These are phyloP conservation scores for Maccullochella peelii DNA, from an alignment of 2,113 vertebrate genomes.

Conservation along the genomic window DNA sequence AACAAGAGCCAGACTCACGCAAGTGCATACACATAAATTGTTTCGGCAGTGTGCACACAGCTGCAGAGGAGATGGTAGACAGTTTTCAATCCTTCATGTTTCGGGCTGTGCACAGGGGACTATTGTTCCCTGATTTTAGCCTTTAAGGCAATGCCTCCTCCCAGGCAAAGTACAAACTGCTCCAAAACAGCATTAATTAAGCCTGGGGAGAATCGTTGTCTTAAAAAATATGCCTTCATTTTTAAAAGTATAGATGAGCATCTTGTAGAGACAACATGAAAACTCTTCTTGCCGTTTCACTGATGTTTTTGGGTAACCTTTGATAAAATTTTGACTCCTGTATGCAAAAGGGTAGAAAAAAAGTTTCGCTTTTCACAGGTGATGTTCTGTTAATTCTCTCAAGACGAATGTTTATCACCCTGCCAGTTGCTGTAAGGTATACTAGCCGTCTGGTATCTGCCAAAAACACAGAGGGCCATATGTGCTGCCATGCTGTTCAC, in stretches of 20 bases:
- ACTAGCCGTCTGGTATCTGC: constrained; percentile 25
- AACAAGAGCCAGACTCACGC: too few relatives aligned
- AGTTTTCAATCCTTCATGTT: too few relatives aligned
- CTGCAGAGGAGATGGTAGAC: too few relatives aligned
- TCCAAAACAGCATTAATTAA: neutral
- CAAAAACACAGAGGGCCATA: constrained; percentile 33
- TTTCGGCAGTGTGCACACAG: too few relatives aligned
- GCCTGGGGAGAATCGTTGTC: neutral
- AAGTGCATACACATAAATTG: too few relatives aligned
- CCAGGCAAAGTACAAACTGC: neutral
- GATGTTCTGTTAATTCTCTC: constrained; percentile 23
- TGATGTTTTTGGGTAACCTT: neutral
- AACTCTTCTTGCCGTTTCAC: too few relatives aligned
- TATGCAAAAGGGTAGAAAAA: neutral
- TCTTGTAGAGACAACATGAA: neutral
- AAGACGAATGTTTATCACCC: constrained; percentile 7
- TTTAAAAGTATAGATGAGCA: neutral
- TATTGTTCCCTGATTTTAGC: too few relatives aligned
- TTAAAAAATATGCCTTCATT: neutral
- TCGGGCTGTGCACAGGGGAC: too few relatives aligned
- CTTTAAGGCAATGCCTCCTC: too few relatives aligned
- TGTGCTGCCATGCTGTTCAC: constrained; percentile 39
- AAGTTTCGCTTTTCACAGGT: neutral
- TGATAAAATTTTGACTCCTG: too few relatives aligned
- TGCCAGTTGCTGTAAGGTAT: constrained; percentile 19